These are phyloP conservation scores for Eugnorisma glareosa DNA, from an alignment of 2,888 invertebrate genomes.

Conservation along the genomic window DNA sequence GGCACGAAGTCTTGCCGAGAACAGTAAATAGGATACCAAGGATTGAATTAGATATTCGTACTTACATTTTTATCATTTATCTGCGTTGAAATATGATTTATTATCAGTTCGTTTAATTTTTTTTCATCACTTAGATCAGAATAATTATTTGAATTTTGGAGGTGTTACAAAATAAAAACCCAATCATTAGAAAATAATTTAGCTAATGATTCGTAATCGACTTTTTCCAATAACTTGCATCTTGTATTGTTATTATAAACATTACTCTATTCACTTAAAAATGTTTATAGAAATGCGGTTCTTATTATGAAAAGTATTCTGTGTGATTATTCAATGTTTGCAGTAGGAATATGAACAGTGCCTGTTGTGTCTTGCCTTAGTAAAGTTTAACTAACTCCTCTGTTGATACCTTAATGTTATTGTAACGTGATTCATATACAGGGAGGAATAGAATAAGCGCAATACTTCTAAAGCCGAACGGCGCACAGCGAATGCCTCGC, in stretches of 20 bases:
- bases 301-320: slow-evolving; percentile 27
- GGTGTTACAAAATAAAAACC: slow-evolving; percentile 7
- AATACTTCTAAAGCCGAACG: no score
- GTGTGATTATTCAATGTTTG: slow-evolving; percentile 53
- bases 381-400: slow-evolving; percentile 63
- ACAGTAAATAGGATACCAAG: slow-evolving; percentile 47
- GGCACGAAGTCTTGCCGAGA: slow-evolving; percentile 59
- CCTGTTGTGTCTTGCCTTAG: slow-evolving; percentile 82
- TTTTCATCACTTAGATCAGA: background rate
- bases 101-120: background rate
- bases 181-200: background rate
- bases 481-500: no score
- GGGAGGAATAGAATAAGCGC: background rate
- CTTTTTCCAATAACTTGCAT: slow-evolving; percentile 20
- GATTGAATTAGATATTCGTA: slow-evolving; percentile 36
- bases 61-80: slow-evolving; percentile 26
- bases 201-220: background rate
- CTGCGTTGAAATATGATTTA: background rate
- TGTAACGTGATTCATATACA: slow-evolving; percentile 42
- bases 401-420: slow-evolving; percentile 64
- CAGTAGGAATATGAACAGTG: slow-evolving; percentile 66
- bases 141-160: background rate
- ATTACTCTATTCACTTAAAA: slow-evolving; percentile 6
- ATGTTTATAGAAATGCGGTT: slow-evolving; percentile 23
- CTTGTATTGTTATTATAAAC: slow-evolving; percentile 31